Conservation (phyloP, 2,113 vertebrate genomes). For the Turnix velox region DNA sequence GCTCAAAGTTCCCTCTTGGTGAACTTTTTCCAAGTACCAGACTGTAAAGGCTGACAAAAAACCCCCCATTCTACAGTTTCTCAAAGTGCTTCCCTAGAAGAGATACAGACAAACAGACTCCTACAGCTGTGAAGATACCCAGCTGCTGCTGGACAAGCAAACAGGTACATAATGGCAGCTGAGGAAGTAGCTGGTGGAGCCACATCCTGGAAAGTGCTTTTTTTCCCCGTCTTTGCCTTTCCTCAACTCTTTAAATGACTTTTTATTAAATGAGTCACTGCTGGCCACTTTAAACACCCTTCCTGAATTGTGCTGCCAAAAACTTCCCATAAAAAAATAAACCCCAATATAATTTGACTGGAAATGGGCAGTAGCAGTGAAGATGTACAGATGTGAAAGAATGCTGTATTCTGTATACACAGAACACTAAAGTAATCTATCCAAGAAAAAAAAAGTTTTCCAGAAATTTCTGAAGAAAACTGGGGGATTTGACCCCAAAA, state of each 20-base stretch:
- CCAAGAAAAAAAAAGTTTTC: not conserved
- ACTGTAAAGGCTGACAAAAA: not conserved
- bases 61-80: not conserved
- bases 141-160: not conserved
- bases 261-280: conserved; percentile 44
- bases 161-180: not conserved
- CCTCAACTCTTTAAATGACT: not conserved
- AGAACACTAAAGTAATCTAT: not conserved
- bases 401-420: not conserved
- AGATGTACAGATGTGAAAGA: not conserved
- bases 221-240: not conserved
- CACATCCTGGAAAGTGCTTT: conserved; percentile 25
- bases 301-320: conserved; percentile 8
- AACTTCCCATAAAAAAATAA: conserved; percentile 1
- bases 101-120: not conserved
- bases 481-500: not conserved
- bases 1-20: not conserved
- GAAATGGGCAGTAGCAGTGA: not conserved
- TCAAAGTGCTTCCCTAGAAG: not conserved
- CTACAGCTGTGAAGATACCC: not conserved
- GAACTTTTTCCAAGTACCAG: not conserved
- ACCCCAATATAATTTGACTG: not conserved
- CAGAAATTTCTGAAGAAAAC: not conserved
- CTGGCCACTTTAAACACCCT: conserved; percentile 30
- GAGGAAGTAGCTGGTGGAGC: not conserved